Base-by-base conservation (phyloP, 2,888 invertebrate species). In the Catocala fraxini region DNA sequence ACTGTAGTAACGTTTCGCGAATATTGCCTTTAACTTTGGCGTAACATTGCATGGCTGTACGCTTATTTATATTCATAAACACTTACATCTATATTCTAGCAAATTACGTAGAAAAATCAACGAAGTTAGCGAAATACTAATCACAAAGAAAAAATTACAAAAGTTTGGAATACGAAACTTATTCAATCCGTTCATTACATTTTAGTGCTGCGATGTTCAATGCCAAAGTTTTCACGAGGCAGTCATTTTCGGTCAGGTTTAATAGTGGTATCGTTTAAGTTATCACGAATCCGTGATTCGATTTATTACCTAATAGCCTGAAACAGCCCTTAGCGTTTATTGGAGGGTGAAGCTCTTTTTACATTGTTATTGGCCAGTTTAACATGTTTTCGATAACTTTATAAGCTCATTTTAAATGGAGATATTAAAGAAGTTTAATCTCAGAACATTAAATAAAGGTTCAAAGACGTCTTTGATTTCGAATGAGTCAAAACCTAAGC, bases 301-400 rank as follows among this genome's bases (percentile, higher is more conserved):
- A 88, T 86, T 85, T 82, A 86, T 87, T 87, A 79, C 79, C 80
- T 82, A 84, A 87, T 82, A 79, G 73, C 75, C 68, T 68, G 52
- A 73, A 77, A 66, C 68, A 55, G 71, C 79, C 78, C 77, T 77
- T 81, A 69, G 6, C 42, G 13, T 42, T 52, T 41, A 52, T 35
- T 52, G 35, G 15, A 15, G 11, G 7, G 34, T 51, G 15, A 13
- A 35, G n/a, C 34, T 9, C 42, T 15, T 53, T 34, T 53, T 48
- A 48, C n/a, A 45, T 12, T 39, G 12, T 47, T 41, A 11, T 48
- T 6, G 46, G 39, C 25, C 12, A 5, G 53, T 43, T 43, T 42
- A 53, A 43, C 33, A 46, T 39, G 35, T 39, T 39, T 10, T 56
- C 12, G 25, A 48, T 25, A 33, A 7, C 6, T 54, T 9, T 10